Base-by-base conservation (phyloP, 2,797 vertebrate genomes). In the Ceryle rudis region DNA sequence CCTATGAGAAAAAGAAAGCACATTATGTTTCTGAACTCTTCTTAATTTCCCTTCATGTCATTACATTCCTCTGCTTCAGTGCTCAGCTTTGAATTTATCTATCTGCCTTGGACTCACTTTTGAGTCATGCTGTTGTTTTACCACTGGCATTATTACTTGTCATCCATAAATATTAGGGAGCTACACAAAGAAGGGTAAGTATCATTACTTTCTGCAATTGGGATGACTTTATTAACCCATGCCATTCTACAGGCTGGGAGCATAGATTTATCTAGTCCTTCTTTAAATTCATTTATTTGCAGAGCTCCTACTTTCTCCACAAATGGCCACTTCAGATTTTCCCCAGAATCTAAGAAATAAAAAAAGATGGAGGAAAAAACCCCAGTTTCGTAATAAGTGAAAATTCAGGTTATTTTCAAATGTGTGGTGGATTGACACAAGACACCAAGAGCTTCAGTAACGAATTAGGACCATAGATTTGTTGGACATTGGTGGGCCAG, bases 1-100 rank as follows among this genome's bases (percentile, higher is more conserved):
- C 99, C 99, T 99, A 96, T 10, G 75, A 92, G 91, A 93, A 84
- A 92, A 89, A 96, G 90, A 96, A 79, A 58, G 94, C 17, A 78
- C 7, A 29, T 61, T 58, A 84, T 95, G 66, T 93, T 90, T 94
- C 81, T 90, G 83, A 82, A 78, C 42, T 58, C 29, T 46, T 73
- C 35, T 29, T 14, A 29, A 52, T 57, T 58, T 77, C 26, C 18
- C 33, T 74, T 74, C 19, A 25, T 16, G 23, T 29, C 75, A 81
- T 19, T 33, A 65, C 10, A 31, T 42, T 84, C 49, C 42, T 60
- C 35, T 55, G 54, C 70, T 94, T 77, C 33, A 55, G 19, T 14
- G n/a, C 0, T 82, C 78, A 82, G 41, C 6, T 84, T 62, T 42
- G 19, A 72, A 65, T 88, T 93, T 91, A 64, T 57, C n/a, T 57